These are phyloP conservation scores for Lineus longissimus DNA, from an alignment of 1,140 invertebrate genomes.

Conservation along the genomic window DNA sequence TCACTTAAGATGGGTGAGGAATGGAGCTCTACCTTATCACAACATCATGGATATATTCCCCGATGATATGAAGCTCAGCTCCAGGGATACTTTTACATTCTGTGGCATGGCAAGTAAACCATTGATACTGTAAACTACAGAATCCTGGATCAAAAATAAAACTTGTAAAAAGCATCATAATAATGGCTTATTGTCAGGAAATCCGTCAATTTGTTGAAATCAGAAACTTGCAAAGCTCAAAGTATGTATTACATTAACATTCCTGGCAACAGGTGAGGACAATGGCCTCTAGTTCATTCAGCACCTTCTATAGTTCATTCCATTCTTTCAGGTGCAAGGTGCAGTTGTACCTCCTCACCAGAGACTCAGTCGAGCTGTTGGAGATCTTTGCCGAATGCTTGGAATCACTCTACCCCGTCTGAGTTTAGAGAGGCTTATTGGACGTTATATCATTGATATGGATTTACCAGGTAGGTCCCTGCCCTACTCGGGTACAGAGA, in stretches of 20 bases:
- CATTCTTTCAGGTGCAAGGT: neutral
- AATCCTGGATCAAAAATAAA: neutral
- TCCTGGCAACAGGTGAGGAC: too few species aligned
- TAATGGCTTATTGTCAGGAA: too few species aligned
- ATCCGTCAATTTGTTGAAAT: too few species aligned
- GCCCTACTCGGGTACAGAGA: too few species aligned
- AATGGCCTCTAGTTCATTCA: too few species aligned
- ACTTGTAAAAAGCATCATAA: slow-evolving; percentile 6
- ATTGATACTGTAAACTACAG: neutral
- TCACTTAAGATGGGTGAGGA: slow-evolving; percentile 21
- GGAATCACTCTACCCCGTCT: slow-evolving; percentile 19
- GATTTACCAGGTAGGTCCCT: slow-evolving; percentile 26
- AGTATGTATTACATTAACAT: too few species aligned
- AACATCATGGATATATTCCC: slow-evolving; percentile 18
- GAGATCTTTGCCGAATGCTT: slow-evolving; percentile 21
- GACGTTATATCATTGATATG: slow-evolving; percentile 20
- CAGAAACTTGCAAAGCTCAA: too few species aligned
- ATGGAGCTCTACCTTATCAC: slow-evolving; percentile 21
- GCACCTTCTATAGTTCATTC: too few species aligned
- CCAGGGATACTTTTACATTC: slow-evolving; percentile 18
- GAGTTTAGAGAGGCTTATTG: slow-evolving; percentile 15
- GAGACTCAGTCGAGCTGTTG: too few species aligned
- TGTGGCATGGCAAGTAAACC: slow-evolving; percentile 14
- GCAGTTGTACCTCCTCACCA: neutral
- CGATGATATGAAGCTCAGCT: slow-evolving; percentile 23